A percentile compares a stretch with the other conserved stretches of the same genome.
phyloP scores from a whole-genome alignment of 2,797 vertebrate species.

The Pseudochromis fuscus region DNA sequence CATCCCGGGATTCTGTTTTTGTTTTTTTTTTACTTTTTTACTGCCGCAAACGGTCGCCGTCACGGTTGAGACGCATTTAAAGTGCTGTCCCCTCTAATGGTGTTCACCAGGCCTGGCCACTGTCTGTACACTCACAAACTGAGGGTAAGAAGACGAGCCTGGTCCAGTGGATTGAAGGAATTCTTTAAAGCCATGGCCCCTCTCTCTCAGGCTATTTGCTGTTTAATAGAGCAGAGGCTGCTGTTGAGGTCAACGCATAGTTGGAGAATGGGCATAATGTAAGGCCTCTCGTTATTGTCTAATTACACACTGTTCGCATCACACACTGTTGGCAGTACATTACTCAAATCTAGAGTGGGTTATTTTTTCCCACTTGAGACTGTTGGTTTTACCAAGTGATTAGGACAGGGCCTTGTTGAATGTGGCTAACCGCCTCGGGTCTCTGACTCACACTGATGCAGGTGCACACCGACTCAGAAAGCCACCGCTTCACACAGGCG shows the following conservation, averaged over 20 bases:
- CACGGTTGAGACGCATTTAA: conserved; percentile 54
- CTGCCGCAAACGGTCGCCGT: conserved; percentile 57
- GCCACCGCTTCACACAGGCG: conserved; percentile 70
- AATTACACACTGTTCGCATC: conserved; percentile 87
- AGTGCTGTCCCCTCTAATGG: conserved; percentile 79
- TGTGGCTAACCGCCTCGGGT: conserved; percentile 76
- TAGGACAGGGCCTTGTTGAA: conserved; percentile 82
- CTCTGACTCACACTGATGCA: conserved; percentile 69
- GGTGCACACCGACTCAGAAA: conserved; percentile 68
- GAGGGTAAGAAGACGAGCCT: conserved; percentile 66
- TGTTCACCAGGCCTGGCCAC: conserved; percentile 48
- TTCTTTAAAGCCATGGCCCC: conserved; percentile 84
- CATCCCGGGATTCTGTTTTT: conserved; percentile 28
- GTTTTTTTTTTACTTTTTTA: conserved; percentile 6
- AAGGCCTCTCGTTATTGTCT: conserved; percentile 86
- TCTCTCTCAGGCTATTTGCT: conserved; percentile 89
- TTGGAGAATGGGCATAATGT: conserved; percentile 83
- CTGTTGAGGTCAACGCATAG: conserved; percentile 87
- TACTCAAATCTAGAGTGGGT: conserved; percentile 78
- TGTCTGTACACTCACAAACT: conserved; percentile 53
- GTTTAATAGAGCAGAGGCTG: conserved; percentile 87
- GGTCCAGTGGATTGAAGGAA: conserved; percentile 72
- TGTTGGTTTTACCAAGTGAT: conserved; percentile 80
- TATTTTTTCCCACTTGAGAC: conserved; percentile 88
- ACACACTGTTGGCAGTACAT: conserved; percentile 85